Conservation (phyloP, 2,797 vertebrate species). For the Coracias cyanogaster region DNA sequence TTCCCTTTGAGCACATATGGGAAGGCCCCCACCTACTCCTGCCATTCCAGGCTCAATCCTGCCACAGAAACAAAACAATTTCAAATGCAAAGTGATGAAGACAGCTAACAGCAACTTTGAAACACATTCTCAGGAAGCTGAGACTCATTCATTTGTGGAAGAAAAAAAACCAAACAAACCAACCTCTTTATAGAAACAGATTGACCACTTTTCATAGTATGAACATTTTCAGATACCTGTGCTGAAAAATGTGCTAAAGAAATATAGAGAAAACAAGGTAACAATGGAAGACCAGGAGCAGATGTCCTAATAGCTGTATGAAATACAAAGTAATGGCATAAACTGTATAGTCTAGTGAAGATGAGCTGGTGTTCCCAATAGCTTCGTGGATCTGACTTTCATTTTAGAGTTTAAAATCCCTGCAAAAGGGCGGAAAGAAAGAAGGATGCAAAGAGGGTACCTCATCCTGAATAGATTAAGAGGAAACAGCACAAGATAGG, state of each 20-base stretch:
- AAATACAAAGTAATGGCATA: neutral
- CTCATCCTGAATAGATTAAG: neutral
- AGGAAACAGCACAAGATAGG: neutral
- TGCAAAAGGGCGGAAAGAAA: neutral
- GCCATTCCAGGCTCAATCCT: neutral
- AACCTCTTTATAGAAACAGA: neutral
- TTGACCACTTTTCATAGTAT: neutral
- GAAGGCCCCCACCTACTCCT: neutral
- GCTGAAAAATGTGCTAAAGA: neutral
- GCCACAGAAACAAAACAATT: neutral
- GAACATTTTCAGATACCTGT: neutral
- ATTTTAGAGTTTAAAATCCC: neutral
- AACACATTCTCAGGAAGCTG: neutral
- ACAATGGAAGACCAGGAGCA: neutral
- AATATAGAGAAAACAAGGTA: neutral
- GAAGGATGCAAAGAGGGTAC: neutral
- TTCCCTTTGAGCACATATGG: neutral
- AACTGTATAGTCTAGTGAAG: neutral
- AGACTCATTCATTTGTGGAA: neutral
- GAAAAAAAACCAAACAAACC: neutral
- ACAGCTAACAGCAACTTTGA: neutral
- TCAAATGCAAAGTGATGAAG: neutral
- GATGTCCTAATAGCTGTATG: neutral
- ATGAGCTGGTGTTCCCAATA: neutral
- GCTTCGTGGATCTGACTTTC: neutral